Evolutionary conservation across 2,113 vertebrate genomes (phyloP), one percentile per base, ranked within the genome.

Genomic region (Sakesphorus luctuosus): DNA sequence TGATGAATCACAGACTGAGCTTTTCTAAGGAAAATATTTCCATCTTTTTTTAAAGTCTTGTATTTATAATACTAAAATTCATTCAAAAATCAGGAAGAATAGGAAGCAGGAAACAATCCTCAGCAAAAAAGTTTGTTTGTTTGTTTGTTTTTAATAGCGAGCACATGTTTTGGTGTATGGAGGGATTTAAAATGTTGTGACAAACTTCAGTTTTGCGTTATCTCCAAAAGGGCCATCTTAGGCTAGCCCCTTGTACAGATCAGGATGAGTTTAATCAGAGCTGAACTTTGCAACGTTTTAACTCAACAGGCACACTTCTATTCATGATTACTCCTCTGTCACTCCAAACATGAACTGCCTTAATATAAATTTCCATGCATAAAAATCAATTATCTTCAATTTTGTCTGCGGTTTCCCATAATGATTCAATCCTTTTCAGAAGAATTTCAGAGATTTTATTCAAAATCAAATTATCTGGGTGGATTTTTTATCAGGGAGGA

Each of bases 331-430:
- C 25, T 84, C 11, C 78, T 84, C 61, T 84, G 66, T 84, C 49
- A 53, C 24, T 86, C 52, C 65, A 72, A 87, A 91, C n/a, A 50
- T 49, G 56, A 87, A 56, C 73, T 35, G 35, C 65, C 38, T 78
- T 31, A 28, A 56, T 73, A 92, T 52, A 84, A 87, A 84, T 81
- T 75, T 81, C 61, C 58, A 31, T 7, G 8, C 43, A 29, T 71
- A 86, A 78, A 94, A 90, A 74, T 55, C 46, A 90, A 38, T 89
- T 96, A 65, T 89, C 56, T 67, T 49, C 40, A 47, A 68, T 84
- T 89, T 83, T 65, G 24, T 72, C 73, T 95, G 38, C 36, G 52
- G 28, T 92, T 87, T 25, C 10, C 46, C 14, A 5, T 79, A 78
- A 87, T 1, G 0, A 61, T 84, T 94, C n/a, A 68, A 7, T 75